Percentiles rank a stretch among this genome's conserved stretches.
phyloP scores from a whole-genome alignment of 1,140 invertebrate species.

The Drosophila mojavensis region DNA sequence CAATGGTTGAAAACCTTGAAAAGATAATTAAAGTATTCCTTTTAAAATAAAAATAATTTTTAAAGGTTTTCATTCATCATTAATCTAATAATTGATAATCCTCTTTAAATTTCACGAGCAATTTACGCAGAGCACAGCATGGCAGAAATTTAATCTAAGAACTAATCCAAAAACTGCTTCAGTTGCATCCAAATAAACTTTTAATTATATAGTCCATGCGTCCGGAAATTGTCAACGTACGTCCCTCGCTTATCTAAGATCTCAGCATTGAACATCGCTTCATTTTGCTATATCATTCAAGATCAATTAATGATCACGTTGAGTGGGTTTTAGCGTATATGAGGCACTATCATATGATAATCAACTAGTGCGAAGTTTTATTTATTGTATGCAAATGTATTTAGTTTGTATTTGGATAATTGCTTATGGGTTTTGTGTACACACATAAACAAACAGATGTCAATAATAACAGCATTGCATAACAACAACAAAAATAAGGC shows the following conservation, averaged over 20 bases:
- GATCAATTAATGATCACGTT: slow-evolving; percentile 7
- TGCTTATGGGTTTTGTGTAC: background rate
- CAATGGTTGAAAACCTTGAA: background rate
- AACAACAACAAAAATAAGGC: background rate
- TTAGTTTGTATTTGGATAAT: slow-evolving; percentile 1
- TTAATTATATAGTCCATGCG: background rate
- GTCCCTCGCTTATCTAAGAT: background rate
- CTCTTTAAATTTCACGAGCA: background rate
- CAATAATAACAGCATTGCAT: too few species aligned
- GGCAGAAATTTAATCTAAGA: slow-evolving; percentile 6
- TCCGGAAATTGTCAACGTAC: background rate
- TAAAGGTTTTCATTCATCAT: background rate
- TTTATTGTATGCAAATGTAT: slow-evolving; percentile 13
- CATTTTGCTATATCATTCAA: background rate
- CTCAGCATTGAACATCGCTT: background rate
- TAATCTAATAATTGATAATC: background rate
- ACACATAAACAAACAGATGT: too few species aligned
- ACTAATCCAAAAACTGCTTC: background rate
- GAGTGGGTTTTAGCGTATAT: slow-evolving; percentile 1
- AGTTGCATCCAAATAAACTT: slow-evolving; percentile 8
- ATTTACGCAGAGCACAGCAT: slow-evolving; percentile 11
- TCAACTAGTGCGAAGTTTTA: background rate
- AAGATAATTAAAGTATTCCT: background rate
- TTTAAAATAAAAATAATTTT: background rate
- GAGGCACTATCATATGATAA: slow-evolving; percentile 4